Base-by-base conservation (phyloP, 2,113 vertebrate genomes). In the Chaetodon auriga region DNA sequence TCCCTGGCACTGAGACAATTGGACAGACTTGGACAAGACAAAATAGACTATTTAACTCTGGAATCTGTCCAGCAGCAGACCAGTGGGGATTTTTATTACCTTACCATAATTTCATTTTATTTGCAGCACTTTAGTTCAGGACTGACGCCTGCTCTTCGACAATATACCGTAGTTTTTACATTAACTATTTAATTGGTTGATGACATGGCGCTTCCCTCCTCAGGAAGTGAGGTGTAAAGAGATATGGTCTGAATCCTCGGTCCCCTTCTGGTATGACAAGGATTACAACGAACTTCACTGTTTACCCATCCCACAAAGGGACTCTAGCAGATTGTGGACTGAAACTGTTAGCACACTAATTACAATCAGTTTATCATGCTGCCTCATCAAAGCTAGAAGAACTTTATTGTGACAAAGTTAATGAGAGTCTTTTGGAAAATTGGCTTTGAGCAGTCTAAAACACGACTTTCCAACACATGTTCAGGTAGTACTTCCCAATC, bases 111-210 rank as follows among this genome's bases (percentile, higher is more conserved):
- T 85, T 89, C 82, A 82, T 92, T 94, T 94, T 36, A 86, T 94
- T 94, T 91, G 69, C 90, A 82, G 94, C 94, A 94, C 94, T 94
- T 94, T 94, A 94, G 90, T 93, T 94, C 79, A 84, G 91, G 88
- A 92, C 90, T 80, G 87, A 90, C 72, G 75, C 80, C 86, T 87
- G 84, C 78, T 90, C 89, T 75, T 86, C 14, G 49, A 90, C 84
- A 78, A 75, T 75, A 78, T 74, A 85, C 79, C 58, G 3, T 83
- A 75, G 60, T 85, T 87, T 87, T 62, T 80, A 69, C 79, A 76
- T 89, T 89, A 65, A 73, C 84, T 90, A 82, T 92, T 88, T 82
- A 87, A 92, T 88, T 86, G 84, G 80, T 88, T 84, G 85, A 81
- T 81, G 72, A 81, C 48, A 58, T 21, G 3, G 76, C 88, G 84